These are phyloP conservation scores for Neopelma chrysocephalum DNA, from an alignment of 2,797 vertebrate species.

Conservation along the genomic window DNA sequence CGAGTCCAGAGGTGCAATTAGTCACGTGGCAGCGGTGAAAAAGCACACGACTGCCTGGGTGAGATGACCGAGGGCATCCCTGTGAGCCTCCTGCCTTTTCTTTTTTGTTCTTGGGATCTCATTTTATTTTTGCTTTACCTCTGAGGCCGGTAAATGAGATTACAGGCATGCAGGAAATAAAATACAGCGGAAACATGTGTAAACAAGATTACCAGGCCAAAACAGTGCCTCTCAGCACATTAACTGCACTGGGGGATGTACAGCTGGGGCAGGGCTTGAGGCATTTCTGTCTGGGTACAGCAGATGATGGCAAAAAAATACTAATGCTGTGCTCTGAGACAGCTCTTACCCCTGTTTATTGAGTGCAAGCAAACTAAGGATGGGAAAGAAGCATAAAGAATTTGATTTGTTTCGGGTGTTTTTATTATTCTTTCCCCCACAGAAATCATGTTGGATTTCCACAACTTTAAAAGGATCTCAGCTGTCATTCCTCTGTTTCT, in stretches of 20 bases:
- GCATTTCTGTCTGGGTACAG: not conserved
- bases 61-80: not conserved
- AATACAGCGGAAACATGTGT: not conserved
- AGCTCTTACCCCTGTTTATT: not conserved
- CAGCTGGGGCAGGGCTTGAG: not conserved
- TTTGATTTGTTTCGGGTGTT: not conserved
- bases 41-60: not conserved
- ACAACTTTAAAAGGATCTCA: not conserved
- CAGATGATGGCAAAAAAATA: not conserved
- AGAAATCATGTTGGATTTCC: not conserved
- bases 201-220: constrained; percentile 14
- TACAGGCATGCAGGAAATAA: not conserved
- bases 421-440: not conserved
- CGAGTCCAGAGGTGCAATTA: not conserved
- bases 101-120: not conserved
- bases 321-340: not conserved
- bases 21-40: not conserved
- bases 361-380: not conserved
- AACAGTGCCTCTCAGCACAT: not conserved
- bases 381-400: not conserved
- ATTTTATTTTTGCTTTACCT: not conserved
- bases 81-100: not conserved
- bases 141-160: not conserved
- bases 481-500: not conserved
- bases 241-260: not conserved